phyloP scores from a whole-genome alignment of 2,888 invertebrate genomes.

The Junonia oenone region DNA sequence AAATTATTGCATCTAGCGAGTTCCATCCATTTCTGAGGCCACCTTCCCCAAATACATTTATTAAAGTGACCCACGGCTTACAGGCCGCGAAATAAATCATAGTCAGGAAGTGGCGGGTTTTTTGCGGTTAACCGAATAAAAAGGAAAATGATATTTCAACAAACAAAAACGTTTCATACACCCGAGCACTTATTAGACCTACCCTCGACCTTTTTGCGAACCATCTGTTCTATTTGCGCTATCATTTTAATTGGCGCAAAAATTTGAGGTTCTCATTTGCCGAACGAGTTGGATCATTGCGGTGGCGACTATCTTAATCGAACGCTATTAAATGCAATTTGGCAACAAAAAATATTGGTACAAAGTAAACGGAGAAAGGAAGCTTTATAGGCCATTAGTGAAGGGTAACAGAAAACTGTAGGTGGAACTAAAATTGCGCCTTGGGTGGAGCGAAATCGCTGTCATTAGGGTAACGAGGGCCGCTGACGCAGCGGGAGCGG shows the following conservation, averaged over 20 bases:
- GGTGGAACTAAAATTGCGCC: conserved; percentile 66
- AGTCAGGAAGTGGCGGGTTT: conserved; percentile 65
- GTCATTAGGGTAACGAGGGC: conserved; percentile 75
- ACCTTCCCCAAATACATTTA: conserved; percentile 74
- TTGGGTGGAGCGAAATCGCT: conserved; percentile 66
- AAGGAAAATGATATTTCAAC: conserved; percentile 42
- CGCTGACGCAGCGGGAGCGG: conserved; percentile 62
- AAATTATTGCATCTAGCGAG: conserved; percentile 65
- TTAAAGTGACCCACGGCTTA: conserved; percentile 75
- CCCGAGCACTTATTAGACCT: conserved; percentile 4
- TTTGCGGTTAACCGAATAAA: conserved; percentile 60
- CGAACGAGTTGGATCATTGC: conserved; percentile 7
- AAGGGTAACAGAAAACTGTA: conserved; percentile 66
- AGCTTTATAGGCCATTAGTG: conserved; percentile 65
- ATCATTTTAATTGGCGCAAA: conserved; percentile 15
- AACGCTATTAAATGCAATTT: conserved; percentile 30
- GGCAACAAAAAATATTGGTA: conserved; percentile 42
- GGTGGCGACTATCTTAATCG: conserved; percentile 14
- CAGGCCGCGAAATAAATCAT: conserved; percentile 73
- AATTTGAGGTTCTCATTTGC: background rate
- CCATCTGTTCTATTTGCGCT: conserved; percentile 9
- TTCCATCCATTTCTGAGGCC: conserved; percentile 61
- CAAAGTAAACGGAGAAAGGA: conserved; percentile 56
- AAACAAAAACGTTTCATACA: conserved; percentile 18
- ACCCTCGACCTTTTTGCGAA: conserved; percentile 6